Base-by-base conservation (phyloP, 1,140 invertebrate genomes). In the Rhopalosiphum padi region DNA sequence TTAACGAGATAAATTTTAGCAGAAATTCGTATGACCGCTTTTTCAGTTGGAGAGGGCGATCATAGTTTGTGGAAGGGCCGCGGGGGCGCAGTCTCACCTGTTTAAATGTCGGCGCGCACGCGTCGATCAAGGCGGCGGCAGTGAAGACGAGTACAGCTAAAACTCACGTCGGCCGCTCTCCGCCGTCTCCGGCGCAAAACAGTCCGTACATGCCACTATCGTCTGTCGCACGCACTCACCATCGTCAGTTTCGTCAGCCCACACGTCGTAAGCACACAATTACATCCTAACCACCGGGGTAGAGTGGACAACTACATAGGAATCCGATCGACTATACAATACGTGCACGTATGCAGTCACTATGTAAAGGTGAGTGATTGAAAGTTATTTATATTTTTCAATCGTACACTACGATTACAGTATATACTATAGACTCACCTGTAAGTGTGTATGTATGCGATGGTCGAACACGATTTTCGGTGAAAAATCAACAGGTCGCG, bases 1-100 rank as follows among this genome's bases (percentile, higher is more conserved):
- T 77, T 77, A 77, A 77, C 15, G 60, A 18, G 30, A 77, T 77
- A 77, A 77, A 30, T 85, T 43, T 25, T 11, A 85, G 35, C 83
- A 25, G 83, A 85, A 85, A 41, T 85, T 85, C 82, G 22, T 41
- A 41, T 11, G 21, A 85, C 21, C 37, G 41, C 23, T 11, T 37
- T 23, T 37, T 4, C 83, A 25, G 22, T 41, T 41, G 83, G 41
- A 43, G n/a, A 77, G 60, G 60, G 60, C 60, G 60, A 77, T 77
- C 30, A n/a, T 77, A 77, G 60, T 77, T 77, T 77, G 60, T n/a
- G 60, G 60, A 77, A 77, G 60, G 60, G 60, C 60, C 60, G 60
- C 60, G 60, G 60, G 60, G 60, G 60, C 60, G 60, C 60, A 77
- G 60, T 77, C 83, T 85, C 83, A 85, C 83, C 83, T 85, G 83